Evolutionary conservation across 1,140 invertebrate genomes (phyloP).

Genomic region (Mesaphorura yosii): DNA sequence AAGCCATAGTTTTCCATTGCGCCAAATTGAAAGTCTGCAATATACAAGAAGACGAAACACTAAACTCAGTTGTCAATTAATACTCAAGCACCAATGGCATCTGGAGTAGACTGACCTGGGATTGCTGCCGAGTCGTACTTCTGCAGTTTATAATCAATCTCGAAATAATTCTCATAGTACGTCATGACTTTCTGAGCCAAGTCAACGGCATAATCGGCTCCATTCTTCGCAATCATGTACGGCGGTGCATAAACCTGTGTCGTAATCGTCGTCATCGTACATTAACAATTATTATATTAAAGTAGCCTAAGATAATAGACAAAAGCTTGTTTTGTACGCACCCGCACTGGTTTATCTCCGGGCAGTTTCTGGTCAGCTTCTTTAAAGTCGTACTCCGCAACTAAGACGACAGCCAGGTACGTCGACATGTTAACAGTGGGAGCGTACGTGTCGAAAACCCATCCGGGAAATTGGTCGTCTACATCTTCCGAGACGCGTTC

Average conservation of each 20-base stretch:
- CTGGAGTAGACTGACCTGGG: too few species aligned
- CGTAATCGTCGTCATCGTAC: not conserved
- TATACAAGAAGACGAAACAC: too few species aligned
- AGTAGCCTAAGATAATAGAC: too few species aligned
- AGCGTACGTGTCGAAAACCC: constrained; percentile 9
- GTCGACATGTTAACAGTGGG: constrained; percentile 53
- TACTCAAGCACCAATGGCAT: constrained; percentile 4
- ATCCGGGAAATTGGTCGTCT: not conserved
- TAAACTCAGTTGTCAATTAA: not conserved
- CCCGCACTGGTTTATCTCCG: constrained; percentile 11
- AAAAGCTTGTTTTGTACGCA: constrained; percentile 3
- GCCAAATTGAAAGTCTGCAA: constrained; percentile 11
- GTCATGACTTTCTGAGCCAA: constrained; percentile 14
- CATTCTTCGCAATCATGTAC: constrained; percentile 8
- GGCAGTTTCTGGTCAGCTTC: not conserved
- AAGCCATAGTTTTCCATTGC: constrained; percentile 30
- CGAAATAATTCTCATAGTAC: constrained; percentile 20
- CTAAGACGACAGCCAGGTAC: constrained; percentile 63
- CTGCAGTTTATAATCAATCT: constrained; percentile 15
- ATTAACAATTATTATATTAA: not conserved
- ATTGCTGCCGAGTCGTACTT: constrained; percentile 26
- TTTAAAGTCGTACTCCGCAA: constrained; percentile 54
- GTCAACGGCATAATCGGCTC: constrained; percentile 11
- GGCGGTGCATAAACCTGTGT: constrained; percentile 1
- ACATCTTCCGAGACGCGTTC: not conserved